These are phyloP conservation scores for Sinhomidia bicolor DNA, from an alignment of 2,888 invertebrate genomes.

Conservation along the genomic window DNA sequence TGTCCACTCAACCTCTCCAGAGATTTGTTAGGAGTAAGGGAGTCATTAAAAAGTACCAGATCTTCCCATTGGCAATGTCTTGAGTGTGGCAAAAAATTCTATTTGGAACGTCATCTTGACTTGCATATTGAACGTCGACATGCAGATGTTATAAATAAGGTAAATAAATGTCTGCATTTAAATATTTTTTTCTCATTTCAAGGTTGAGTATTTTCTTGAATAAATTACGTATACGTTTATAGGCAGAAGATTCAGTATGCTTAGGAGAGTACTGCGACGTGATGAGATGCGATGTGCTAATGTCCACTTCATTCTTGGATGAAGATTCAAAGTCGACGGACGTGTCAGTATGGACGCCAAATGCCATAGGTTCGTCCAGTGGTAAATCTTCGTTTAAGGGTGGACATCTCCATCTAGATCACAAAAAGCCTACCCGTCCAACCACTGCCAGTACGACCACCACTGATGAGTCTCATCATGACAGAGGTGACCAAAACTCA, in stretches of 20 bases:
- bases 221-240: too few species aligned
- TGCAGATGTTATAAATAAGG: slow-evolving; percentile 91
- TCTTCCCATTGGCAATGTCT: slow-evolving; percentile 95
- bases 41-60: slow-evolving; percentile 92
- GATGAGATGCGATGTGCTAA: slow-evolving; percentile 95
- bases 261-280: slow-evolving; percentile 97
- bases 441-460: slow-evolving; percentile 4
- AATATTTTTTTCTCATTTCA: too few species aligned
- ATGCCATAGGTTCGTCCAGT: slow-evolving; percentile 51
- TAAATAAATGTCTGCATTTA: slow-evolving; percentile 80
- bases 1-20: slow-evolving; percentile 94
- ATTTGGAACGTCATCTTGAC: slow-evolving; percentile 93
- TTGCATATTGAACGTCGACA: slow-evolving; percentile 95
- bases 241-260: slow-evolving; percentile 96
- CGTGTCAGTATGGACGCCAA: slow-evolving; percentile 80
- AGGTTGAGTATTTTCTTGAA: too few species aligned
- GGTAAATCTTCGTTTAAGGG: slow-evolving; percentile 56
- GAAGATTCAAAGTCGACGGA: slow-evolving; percentile 80
- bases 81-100: slow-evolving; percentile 95
- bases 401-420: slow-evolving; percentile 62
- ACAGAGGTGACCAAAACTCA: not conserved
- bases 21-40: slow-evolving; percentile 93
- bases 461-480: slow-evolving; percentile 46
- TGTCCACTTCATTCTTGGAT: slow-evolving; percentile 82
- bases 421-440: slow-evolving; percentile 62